Percentiles rank a stretch among this genome's conserved stretches.
These are phyloP conservation scores for Lampris incognitus DNA, from an alignment of 2,113 vertebrate genomes.

Conservation along the genomic window DNA sequence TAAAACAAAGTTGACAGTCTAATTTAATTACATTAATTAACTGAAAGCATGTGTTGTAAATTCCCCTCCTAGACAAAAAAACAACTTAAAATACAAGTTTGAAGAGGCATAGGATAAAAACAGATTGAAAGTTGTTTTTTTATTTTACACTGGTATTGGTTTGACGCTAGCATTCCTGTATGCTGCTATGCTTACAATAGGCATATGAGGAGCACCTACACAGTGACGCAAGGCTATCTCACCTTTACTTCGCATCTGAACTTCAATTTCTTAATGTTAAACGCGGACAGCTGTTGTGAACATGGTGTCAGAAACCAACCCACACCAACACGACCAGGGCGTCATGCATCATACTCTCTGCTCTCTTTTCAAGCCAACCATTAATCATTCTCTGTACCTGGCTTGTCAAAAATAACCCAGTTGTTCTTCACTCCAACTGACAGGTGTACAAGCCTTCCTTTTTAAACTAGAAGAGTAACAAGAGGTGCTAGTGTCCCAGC, in stretches of 20 bases:
- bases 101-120: too few species aligned
- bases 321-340: slow-evolving; percentile 7
- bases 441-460: slow-evolving; percentile 3
- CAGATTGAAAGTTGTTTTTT: too few species aligned
- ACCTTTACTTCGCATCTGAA: not conserved
- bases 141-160: not conserved
- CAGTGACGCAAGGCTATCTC: not conserved
- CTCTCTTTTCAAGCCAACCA: slow-evolving; percentile 55
- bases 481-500: too few species aligned
- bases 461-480: slow-evolving; percentile 26
- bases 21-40: not conserved
- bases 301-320: slow-evolving; percentile 22
- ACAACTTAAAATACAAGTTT: too few species aligned
- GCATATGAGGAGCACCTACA: slow-evolving; percentile 4
- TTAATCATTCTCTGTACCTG: slow-evolving; percentile 31
- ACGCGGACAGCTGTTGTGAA: not conserved
- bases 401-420: slow-evolving; percentile 38
- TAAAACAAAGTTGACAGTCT: not conserved
- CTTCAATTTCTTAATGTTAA: not conserved
- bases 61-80: not conserved
- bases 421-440: not conserved
- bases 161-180: not conserved
- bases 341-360: slow-evolving; percentile 43
- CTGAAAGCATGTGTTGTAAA: not conserved
- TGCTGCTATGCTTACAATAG: not conserved